Evolutionary conservation across 2,113 vertebrate genomes (phyloP), one percentile per base, ranked within the genome.

Genomic region (Solenodon paradoxus): DNA sequence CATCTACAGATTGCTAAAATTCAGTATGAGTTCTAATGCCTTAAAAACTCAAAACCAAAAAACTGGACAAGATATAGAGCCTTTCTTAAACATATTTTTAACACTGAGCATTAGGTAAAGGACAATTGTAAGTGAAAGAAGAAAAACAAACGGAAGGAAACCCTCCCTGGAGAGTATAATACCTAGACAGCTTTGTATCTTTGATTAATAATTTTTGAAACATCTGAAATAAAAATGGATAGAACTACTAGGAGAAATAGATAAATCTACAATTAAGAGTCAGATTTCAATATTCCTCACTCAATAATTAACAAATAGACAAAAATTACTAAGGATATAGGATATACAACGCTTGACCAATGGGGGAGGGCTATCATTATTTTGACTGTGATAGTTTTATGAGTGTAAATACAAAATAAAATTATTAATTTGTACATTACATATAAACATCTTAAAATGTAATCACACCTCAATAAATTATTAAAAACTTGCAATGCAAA

Each of bases 401-500:
- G 15, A 59, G 19, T 75, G 7, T 68, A 83, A 83, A 6, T 71
- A 0, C 3, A 5, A 55, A n/a, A 4, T 28, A 35, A 86, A 64
- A 94, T 88, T 68, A 74, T 28, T n/a, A 75, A 83, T 78, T 9
- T 83, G 7, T n/a, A 79, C 9, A 83, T 71, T 85, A 77, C 92
- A 94, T 85, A 78, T 24, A 71, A 30, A 83, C 9, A 35, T 11
- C n/a, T 83, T n/a, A 1, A 77, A 61, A 47, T 40, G 28, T 88
- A 75, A 95, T 59, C 66, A 35, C 42, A 51, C 10, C 3, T 83
- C 26, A 94, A 59, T 49, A 85, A 86, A 88, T 20, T 86, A 2
- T 90, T 92, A 47, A 79, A 88, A 92, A 95, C 6, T 19, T 28
- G 80, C 51, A 92, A 12, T 64, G 9, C 71, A 77, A 94, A 94